Base-by-base conservation (phyloP, 1,140 invertebrate genomes). In the Eurosta solidaginis region DNA sequence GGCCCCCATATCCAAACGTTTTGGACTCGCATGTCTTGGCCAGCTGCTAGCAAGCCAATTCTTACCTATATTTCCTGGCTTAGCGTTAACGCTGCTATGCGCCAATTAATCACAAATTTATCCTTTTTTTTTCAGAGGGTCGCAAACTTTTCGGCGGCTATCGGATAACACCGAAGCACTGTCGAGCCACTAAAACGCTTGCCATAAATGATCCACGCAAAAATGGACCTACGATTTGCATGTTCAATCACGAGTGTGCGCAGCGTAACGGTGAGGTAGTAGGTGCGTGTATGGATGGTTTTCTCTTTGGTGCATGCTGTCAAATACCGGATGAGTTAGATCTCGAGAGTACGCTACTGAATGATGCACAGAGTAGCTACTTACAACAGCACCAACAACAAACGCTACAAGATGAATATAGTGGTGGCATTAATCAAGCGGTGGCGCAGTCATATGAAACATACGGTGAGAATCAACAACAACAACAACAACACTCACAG, bases 171-270 rank as follows among this genome's bases (percentile, higher is more conserved):
- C 94, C 94, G 4, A 92, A 92, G 81, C 90, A 92, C 77, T 96
- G 94, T 84, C 91, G 91, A 75, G 91, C 92, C 81, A 85, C 89
- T 20, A 90, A 92, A 87, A 85, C 88, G 83, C 52, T 90, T 84
- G 85, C 82, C 42, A 89, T 88, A 88, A 88, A 89, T 82, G 88
- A 92, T 83, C 88, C 89, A 73, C 89, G 90, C 76, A 89, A 75
- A 82, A 84, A 83, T 91, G 94, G 92, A 0, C 92, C 92, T n/a
- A 91, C 91, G n/a, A 92, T 96, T 82, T 97, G 96, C 88, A 97
- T 97, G 95, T 97, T 97, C 89, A 96, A 96, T 88, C 95, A 96
- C 83, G 95, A 97, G 85, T 97, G 96, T 86, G 90, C 91, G 9
- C 92, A 93, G 77, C 89, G 94, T 78, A 92, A 92, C 10, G 96